phyloP scores from a whole-genome alignment of 92 coral and sea anemone genomes.

The Epizoanthus ramosus region DNA sequence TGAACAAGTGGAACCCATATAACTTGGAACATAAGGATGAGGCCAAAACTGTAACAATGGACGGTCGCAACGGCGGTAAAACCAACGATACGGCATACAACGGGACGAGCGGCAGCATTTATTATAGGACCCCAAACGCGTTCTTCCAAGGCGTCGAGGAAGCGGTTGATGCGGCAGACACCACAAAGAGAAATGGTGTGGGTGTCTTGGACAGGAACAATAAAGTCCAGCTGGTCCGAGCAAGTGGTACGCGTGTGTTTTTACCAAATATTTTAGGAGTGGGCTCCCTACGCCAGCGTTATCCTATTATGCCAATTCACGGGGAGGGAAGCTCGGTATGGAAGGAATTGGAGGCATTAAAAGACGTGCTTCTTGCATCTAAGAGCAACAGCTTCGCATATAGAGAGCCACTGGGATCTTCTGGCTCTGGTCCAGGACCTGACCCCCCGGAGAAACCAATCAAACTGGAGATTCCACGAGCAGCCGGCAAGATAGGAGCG shows the following conservation, averaged over 20 bases:
- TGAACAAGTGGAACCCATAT: conserved; percentile 34
- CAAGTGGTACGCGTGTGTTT: conserved; percentile 30
- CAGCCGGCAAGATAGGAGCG: too few species aligned
- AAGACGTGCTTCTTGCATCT: not conserved
- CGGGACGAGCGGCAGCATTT: conserved; percentile 15
- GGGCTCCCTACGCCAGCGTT: conserved; percentile 33
- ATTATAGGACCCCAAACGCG: conserved; percentile 25
- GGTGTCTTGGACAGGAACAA: conserved; percentile 18
- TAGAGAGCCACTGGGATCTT: not conserved
- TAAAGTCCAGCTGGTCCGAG: conserved; percentile 15
- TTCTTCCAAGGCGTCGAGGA: conserved; percentile 21
- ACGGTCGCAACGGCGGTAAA: conserved; percentile 11
- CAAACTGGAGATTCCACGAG: too few species aligned
- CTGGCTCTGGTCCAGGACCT: conserved; percentile 9
- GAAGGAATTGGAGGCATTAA: conserved; percentile 31
- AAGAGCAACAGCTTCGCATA: conserved; percentile 3
- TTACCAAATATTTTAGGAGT: conserved; percentile 36
- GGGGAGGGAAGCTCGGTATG: conserved; percentile 27
- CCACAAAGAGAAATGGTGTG: conserved; percentile 18
- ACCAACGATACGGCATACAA: conserved; percentile 16
- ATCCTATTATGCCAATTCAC: conserved; percentile 34
- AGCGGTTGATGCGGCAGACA: conserved; percentile 22
- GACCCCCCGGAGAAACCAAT: not conserved
- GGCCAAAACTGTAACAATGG: conserved; percentile 17
- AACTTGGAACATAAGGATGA: conserved; percentile 5